These are phyloP conservation scores for Lingula anatina DNA, from an alignment of 2,888 invertebrate species.

Conservation along the genomic window DNA sequence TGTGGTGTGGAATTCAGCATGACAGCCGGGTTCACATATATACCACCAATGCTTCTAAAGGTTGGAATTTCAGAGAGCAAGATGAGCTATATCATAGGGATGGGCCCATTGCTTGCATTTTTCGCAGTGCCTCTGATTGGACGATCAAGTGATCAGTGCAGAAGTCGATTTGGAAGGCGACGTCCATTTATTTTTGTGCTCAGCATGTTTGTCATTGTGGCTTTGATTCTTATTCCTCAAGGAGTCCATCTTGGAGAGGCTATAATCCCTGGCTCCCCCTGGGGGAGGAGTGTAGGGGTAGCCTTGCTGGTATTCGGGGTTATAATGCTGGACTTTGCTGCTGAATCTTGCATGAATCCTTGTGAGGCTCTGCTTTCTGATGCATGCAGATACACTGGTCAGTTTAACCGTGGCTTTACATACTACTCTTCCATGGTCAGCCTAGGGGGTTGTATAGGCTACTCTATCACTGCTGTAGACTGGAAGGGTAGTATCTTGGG, in stretches of 20 bases:
- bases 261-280: conserved; percentile 19
- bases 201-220: conserved; percentile 44
- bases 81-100: conserved; percentile 53
- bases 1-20: conserved; percentile 55
- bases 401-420: conserved; percentile 86
- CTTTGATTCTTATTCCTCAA: conserved; percentile 51
- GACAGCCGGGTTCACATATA: conserved; percentile 55
- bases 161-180: conserved; percentile 48
- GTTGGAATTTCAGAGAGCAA: conserved; percentile 51
- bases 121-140: conserved; percentile 53
- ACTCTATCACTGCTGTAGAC: conserved; percentile 69
- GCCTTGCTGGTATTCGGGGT: conserved; percentile 65
- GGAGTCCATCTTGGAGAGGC: conserved; percentile 29
- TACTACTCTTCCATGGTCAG: conserved; percentile 97
- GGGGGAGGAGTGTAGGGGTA: conserved; percentile 24
- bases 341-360: conserved; percentile 93
- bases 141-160: conserved; percentile 50
- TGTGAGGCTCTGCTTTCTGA: conserved; percentile 89
- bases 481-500: conserved; percentile 73
- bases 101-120: conserved; percentile 53
- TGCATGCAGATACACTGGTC: conserved; percentile 80
- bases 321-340: conserved; percentile 88
- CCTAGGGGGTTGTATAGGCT: conserved; percentile 89
- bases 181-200: conserved; percentile 54
- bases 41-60: conserved; percentile 55